Conservation (phyloP, 23 tunicate species). For the Trididemnum miniatum region DNA sequence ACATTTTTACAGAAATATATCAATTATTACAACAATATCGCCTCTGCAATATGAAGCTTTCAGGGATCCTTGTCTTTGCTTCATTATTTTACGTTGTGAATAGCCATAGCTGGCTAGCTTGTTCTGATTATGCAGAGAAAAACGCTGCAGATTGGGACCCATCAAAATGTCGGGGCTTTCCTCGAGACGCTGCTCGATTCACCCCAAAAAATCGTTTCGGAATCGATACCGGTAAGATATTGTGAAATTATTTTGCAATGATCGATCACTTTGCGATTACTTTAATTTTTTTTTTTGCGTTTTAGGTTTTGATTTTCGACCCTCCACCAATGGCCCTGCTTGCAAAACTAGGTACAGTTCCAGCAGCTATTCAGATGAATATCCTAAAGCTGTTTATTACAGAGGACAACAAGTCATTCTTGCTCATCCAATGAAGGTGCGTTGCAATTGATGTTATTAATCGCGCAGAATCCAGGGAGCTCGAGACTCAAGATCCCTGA, state of each 20-base stretch:
- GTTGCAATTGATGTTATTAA: too few species aligned
- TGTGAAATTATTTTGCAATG: too few species aligned
- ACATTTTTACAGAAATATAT: too few species aligned
- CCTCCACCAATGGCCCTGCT: not conserved
- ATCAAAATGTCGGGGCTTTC: slow-evolving; percentile 74
- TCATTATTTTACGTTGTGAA: not conserved
- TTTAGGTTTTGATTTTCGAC: slow-evolving; percentile 44
- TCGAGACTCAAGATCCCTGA: too few species aligned
- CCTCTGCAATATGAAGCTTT: too few species aligned
- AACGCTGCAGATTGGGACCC: slow-evolving; percentile 76
- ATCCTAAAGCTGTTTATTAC: slow-evolving; percentile 73
- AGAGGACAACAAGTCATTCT: slow-evolving; percentile 93
- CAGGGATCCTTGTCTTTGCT: too few species aligned
- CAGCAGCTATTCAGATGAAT: not conserved
- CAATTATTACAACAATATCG: too few species aligned
- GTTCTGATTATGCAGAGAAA: slow-evolving; percentile 92
- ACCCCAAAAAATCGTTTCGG: slow-evolving; percentile 55
- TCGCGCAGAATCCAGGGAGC: too few species aligned
- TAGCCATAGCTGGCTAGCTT: slow-evolving; percentile 91
- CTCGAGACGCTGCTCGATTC: slow-evolving; percentile 50
- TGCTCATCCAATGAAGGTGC: slow-evolving; percentile 97
- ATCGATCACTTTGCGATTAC: too few species aligned
- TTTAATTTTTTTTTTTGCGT: not conserved
- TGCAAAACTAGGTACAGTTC: slow-evolving; percentile 14
- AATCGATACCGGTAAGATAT: slow-evolving; percentile 50